Base-by-base conservation (phyloP, 2,797 vertebrate species). In the Gadopsis bispinosus region DNA sequence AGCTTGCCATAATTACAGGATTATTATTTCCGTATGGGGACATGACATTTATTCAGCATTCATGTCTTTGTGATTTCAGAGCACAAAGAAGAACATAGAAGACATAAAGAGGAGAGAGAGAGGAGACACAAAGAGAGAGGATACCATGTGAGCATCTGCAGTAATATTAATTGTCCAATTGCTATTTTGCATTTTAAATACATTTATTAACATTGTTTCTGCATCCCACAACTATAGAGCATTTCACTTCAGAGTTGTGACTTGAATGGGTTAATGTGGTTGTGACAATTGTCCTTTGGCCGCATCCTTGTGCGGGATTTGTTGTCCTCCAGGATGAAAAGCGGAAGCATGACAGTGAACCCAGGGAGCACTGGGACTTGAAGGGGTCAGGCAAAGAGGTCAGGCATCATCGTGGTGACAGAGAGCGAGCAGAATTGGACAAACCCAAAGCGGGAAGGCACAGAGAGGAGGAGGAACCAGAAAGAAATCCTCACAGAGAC, bases 71-170 rank as follows among this genome's bases (percentile, higher is more conserved):
- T 82, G 41, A 54, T 91, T 92, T 84, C 75, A 95, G 91, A 84
- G 19, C 58, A 85, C 75, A 91, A 53, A 85, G 90, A 92, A 50
- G 89, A 94, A 45, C 83, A 74, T 9, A 85, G 75, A 77, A 89
- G 80, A 77, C 83, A 89, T 72, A 93, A 56, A 86, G 95, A 94
- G 65, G 93, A 95, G 14, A 86, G 6, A 88, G 95, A 95, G 69
- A 91, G 75, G 70, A 94, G 89, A 74, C 93, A 86, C 75, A 89
- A 48, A 82, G 90, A 94, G 55, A 91, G 85, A 85, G 93, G 87
- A 83, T 79, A 91, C 87, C 90, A 88, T 20, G 91, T 95, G 84
- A 79, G 85, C 20, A 59, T 78, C 12, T 39, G 20, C 29, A 37
- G 19, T 37, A 13, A 19, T 19, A 39, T 29, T 53, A 11, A n/a